A percentile compares a stretch with the other conserved stretches of the same genome.
Conservation (phyloP, 2,888 invertebrate genomes). For the Folsomia manolachei region DNA sequence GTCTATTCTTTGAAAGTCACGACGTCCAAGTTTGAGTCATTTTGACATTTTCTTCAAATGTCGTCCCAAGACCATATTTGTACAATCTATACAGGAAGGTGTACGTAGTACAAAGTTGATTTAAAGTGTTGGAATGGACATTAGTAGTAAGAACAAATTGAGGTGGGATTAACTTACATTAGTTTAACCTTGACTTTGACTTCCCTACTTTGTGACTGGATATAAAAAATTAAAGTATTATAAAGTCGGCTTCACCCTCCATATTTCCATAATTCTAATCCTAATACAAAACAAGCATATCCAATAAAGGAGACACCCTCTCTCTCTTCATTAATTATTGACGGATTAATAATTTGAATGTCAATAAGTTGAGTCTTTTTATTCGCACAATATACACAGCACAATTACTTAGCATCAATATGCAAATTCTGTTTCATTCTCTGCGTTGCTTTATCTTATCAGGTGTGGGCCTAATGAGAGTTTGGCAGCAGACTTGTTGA, state of each 20-base stretch:
- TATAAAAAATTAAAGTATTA: neutral
- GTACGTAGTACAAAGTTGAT: too few relatives aligned
- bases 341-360: slow-evolving; percentile 12
- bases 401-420: neutral
- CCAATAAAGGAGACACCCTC: neutral
- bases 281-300: neutral
- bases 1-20: neutral
- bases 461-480: slow-evolving; percentile 7
- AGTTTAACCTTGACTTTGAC: slow-evolving; percentile 17
- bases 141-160: neutral
- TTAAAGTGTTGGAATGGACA: neutral
- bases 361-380: slow-evolving; percentile 5
- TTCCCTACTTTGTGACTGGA: neutral
- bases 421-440: neutral
- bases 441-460: neutral
- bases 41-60: neutral
- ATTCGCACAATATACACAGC: neutral
- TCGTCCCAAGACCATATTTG: neutral
- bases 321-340: slow-evolving; percentile 9
- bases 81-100: too few relatives aligned
- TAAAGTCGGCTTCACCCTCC: neutral
- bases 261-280: too few relatives aligned
- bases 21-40: neutral
- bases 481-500: neutral
- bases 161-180: neutral